Base-by-base conservation (phyloP, 2,888 invertebrate genomes). In the Nebria brevicollis region DNA sequence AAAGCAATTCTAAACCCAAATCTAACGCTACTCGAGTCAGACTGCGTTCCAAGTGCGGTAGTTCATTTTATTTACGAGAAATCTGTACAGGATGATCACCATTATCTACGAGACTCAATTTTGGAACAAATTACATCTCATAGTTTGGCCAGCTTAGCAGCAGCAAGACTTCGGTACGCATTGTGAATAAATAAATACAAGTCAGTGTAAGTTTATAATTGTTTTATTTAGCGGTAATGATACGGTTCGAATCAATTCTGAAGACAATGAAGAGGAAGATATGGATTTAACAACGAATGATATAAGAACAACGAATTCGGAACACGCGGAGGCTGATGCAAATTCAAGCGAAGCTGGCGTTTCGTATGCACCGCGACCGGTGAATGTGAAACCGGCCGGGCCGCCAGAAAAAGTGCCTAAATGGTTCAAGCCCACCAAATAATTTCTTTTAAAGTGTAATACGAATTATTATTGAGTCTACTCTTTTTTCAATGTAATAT, bases 31-130 rank as follows among this genome's bases (percentile, higher is more conserved):
- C 86, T 94, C 10, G 94, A 96, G 86, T 91, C 93, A 10, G 92
- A 93, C 85, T 94, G 94, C 87, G 95, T 96, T 5, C 96, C 96
- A 43, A 94, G 94, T 84, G 95, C 95, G 20, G 91, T 94, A 79
- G 88, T 96, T 87, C 93, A 96, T 89, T 95, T 95, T 86, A 93
- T 93, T 82, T 91, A 91, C 85, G 85, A 90, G 8, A 88, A 90
- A 70, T 87, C 88, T 20, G 87, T 87, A 13, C 87, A 87, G 66
- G 83, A 85, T n/a, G 86, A 86, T 26, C 82, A 89, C 74, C 87
- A 88, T 4, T 92, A 91, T 87, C 88, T 95, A 8, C 93, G 92
- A 86, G 87, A 91, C 54, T 92, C 94, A 83, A 89, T 94, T 79
- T 90, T 92, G 84, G 87, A 88, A 20, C 93, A 93, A 86, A 89